phyloP scores from a whole-genome alignment of 2,888 invertebrate species.

The Amblyjoppa fuscipennis region DNA sequence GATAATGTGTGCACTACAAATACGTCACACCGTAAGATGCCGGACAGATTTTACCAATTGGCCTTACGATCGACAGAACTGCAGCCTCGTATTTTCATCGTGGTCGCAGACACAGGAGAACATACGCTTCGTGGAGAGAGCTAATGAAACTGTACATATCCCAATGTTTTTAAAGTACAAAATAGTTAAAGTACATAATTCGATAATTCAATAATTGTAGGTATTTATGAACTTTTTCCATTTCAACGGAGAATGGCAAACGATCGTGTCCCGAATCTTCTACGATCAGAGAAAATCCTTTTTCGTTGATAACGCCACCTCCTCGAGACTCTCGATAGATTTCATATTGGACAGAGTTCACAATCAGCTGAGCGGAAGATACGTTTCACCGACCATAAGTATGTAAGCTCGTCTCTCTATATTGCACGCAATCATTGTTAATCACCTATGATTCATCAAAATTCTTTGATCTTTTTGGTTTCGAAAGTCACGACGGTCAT shows the following conservation, averaged over 20 bases:
- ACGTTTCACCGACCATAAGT: constrained; percentile 86
- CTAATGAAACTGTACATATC: not conserved
- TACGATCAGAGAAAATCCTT: constrained; percentile 1
- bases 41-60: constrained; percentile 85
- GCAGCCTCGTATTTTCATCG: not conserved
- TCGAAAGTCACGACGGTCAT: constrained; percentile 86
- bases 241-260: not conserved
- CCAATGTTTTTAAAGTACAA: too few species aligned
- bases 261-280: not conserved
- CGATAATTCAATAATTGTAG: constrained; percentile 71
- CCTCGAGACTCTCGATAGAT: not conserved
- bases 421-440: not conserved
- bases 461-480: not conserved
- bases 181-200: constrained; percentile 86
- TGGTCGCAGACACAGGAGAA: not conserved
- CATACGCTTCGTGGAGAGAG: not conserved
- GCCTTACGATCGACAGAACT: constrained; percentile 17
- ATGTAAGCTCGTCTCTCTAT: constrained; percentile 6
- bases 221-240: constrained; percentile 37
- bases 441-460: not conserved
- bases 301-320: not conserved
- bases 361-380: constrained; percentile 86
- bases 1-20: constrained; percentile 88
- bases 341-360: constrained; percentile 86
- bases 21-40: constrained; percentile 87